Base-by-base conservation (phyloP, 2,888 invertebrate species). In the Orchestes rusci region DNA sequence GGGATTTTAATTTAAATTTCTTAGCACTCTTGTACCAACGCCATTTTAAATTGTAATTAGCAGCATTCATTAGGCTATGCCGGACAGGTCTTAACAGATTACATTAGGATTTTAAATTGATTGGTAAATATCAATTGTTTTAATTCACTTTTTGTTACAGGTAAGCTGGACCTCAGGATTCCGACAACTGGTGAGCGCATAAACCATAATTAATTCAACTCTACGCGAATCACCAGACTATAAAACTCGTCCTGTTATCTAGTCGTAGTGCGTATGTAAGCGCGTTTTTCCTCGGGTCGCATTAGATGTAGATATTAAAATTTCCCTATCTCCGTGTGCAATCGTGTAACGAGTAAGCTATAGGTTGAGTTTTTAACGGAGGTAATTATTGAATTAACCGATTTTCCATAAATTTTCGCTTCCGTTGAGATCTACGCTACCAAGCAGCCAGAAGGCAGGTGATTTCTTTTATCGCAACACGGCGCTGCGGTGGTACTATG, bases 321-420 rank as follows among this genome's bases (percentile, higher is more conserved):
- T 47, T 47, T 35, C 31, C 33, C 43, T 47, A 47, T 43, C 47
- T 17, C 16, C 18, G 29, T 8, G 13, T 18, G 36, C 18, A 28
- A 47, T 47, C 43, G 31, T 47, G 43, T 36, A 47, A 39, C 43
- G 23, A 41, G 37, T 42, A 34, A 46, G 42, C 38, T 42, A 19
- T 42, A 38, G 30, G 30, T 30, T 35, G 16, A 23, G 39, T 35
- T 47, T 47, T 47, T 39, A 43, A 39, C 43, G 31, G 43, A 39
- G 45, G 36, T 49, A 49, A 45, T 49, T 49, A 49, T 49, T 49
- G 39, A 49, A 49, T 49, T 49, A 49, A 49, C 49, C 45, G 49
- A 49, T 49, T 49, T 49, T 49, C 49, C 44, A 45, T 49, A 49
- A 45, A 49, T 49, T 49, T 49, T 49, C 49, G 42, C 49, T 49